Evolutionary conservation across 1,140 invertebrate species (phyloP), one percentile per base, ranked within the genome.

Genomic region (Aphelenchoides besseyi): DNA sequence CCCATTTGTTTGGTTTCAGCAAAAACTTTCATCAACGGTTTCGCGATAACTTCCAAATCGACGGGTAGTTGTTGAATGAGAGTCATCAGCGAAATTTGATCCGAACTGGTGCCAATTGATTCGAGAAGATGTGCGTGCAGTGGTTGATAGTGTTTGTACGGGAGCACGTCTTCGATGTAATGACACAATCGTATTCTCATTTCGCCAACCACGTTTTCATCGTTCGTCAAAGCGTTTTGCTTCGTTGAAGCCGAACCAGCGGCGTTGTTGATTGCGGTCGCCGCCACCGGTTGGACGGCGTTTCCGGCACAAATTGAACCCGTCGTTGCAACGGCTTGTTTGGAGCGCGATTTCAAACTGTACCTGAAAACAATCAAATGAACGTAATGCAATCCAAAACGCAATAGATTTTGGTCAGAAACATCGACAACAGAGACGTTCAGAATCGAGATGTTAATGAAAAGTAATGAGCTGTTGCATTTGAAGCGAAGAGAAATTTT

Each of bases 11-110:
- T 61, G 36, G 81, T 37, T 26, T 83, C 70, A 28, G 77, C 74
- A 52, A 84, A 78, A 18, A 82, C 75, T 55, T 83, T 83, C 75
- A 83, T 84, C 23, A 83, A 55, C 33, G 81, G 77, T 32, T 63
- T 55, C 1, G 78, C 82, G 18, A 83, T 61, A 18, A 68, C 55
- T 48, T 79, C 76, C 28, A 83, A 57, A 37, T 77, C 80, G 37
- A 76, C 75, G 3, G 37, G 74, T 33, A 76, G 59, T 23, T 75
- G 61, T 37, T 71, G 73, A n/a, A 72, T 48, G 9, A 80, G 12
- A 16, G 74, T 79, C 35, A 62, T 72, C n/a, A 77, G 37, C 12
- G 74, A 73, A n/a, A 29, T 35, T 16, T 62, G 52, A 36, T 37
- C 29, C 12, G 68, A 53, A 23, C 16, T 74, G 23, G 61, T 32